phyloP scores from a whole-genome alignment of 2,113 vertebrate genomes.

The Sinocyclocheilus grahami region DNA sequence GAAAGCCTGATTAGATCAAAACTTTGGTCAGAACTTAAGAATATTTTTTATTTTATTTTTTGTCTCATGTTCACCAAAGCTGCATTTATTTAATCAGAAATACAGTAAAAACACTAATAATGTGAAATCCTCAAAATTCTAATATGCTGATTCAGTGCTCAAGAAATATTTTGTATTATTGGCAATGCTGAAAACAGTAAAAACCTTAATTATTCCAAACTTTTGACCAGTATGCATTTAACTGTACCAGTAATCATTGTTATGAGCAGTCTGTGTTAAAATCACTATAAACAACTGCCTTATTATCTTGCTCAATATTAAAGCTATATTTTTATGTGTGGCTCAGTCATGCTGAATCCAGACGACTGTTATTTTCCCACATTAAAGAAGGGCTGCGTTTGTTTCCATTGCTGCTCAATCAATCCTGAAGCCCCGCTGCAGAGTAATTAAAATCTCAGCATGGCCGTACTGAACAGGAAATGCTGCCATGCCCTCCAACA shows the following conservation, averaged over 20 bases:
- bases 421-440: not conserved
- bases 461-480: conserved; percentile 52
- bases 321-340: not conserved
- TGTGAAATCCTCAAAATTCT: no score
- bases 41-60: no score
- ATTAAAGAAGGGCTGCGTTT: conserved; percentile 36
- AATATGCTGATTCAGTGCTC: no score
- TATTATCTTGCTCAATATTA: not conserved
- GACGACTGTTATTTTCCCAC: conserved; percentile 22
- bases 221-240: not conserved
- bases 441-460: conserved; percentile 62
- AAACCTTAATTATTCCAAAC: no score
- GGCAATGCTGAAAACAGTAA: no score
- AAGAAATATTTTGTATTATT: no score
- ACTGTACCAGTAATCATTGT: not conserved
- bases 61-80: no score
- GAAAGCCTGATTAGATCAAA: no score
- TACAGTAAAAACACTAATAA: no score
- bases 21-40: no score
- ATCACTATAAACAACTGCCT: not conserved
- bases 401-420: conserved; percentile 49
- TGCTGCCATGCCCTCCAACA: conserved; percentile 51
- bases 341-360: not conserved
- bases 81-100: no score
- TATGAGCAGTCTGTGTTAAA: not conserved